A percentile compares a stretch with the other conserved stretches of the same genome.
phyloP scores from a whole-genome alignment of 2,113 vertebrate species.

The Notechis scutatus region DNA sequence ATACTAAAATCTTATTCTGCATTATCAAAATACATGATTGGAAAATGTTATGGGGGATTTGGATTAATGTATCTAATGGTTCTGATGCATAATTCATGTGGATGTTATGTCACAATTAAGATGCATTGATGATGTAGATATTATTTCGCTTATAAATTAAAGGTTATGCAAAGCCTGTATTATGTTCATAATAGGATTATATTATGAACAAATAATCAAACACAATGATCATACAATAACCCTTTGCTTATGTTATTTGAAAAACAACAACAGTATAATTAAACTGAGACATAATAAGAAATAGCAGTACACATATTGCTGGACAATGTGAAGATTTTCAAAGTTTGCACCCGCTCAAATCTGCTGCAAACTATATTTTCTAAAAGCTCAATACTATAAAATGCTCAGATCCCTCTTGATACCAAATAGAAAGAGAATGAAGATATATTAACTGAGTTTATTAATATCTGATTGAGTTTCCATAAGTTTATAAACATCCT shows the following conservation, averaged over 20 bases:
- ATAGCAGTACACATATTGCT: slow-evolving; percentile 45
- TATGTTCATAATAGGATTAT: neutral
- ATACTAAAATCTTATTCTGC: neutral
- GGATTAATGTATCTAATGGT: slow-evolving; percentile 6
- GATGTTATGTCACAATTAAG: neutral
- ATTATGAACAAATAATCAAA: neutral
- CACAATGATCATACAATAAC: neutral
- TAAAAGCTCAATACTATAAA: neutral
- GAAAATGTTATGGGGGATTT: neutral
- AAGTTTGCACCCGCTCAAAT: neutral
- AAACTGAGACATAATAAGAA: slow-evolving; percentile 57
- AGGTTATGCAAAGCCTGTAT: neutral
- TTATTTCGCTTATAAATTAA: neutral
- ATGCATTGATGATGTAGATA: neutral
- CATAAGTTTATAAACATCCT: neutral
- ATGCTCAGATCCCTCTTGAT: neutral
- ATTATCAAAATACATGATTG: slow-evolving; percentile 1
- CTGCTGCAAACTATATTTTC: neutral
- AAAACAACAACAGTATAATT: slow-evolving; percentile 42
- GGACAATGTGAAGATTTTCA: slow-evolving; percentile 46
- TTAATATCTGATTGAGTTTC: no score
- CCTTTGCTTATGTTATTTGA: slow-evolving; percentile 37
- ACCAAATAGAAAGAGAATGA: no score
- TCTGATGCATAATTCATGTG: slow-evolving; percentile 3
- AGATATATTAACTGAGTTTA: neutral